phyloP scores from a whole-genome alignment of 2,888 invertebrate species.

The Aricia artaxerxes region DNA sequence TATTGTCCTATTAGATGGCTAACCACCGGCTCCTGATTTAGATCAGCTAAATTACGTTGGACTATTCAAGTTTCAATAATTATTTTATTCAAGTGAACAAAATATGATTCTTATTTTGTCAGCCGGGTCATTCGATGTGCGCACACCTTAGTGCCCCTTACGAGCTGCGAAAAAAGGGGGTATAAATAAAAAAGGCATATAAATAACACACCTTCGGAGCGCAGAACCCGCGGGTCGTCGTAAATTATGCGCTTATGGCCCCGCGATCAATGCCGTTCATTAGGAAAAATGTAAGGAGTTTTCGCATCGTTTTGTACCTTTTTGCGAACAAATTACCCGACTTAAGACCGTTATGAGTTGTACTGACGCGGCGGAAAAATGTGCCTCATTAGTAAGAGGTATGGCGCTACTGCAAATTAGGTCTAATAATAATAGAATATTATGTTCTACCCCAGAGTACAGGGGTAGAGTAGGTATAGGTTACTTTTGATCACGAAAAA shows the following conservation, averaged over 20 bases:
- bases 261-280: conserved; percentile 76
- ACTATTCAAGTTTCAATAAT: too few species aligned
- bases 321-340: conserved; percentile 43
- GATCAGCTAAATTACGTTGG: too few species aligned
- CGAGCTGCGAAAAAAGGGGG: conserved; percentile 81
- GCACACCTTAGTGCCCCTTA: conserved; percentile 57
- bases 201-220: conserved; percentile 78
- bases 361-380: too few species aligned
- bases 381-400: too few species aligned
- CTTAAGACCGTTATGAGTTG: conserved; percentile 23
- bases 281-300: conserved; percentile 69
- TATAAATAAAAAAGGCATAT: conserved; percentile 78
- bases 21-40: too few species aligned
- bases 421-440: too few species aligned
- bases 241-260: conserved; percentile 75
- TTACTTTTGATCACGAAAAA: too few species aligned
- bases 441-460: too few species aligned
- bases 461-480: too few species aligned
- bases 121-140: background rate
- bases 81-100: too few species aligned
- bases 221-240: conserved; percentile 64
- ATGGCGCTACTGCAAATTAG: too few species aligned
- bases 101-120: background rate
- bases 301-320: conserved; percentile 50
- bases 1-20: too few species aligned